Evolutionary conservation across 2,888 invertebrate species (phyloP), one percentile per base, ranked within the genome.

Genomic region (Andrena fulva): DNA sequence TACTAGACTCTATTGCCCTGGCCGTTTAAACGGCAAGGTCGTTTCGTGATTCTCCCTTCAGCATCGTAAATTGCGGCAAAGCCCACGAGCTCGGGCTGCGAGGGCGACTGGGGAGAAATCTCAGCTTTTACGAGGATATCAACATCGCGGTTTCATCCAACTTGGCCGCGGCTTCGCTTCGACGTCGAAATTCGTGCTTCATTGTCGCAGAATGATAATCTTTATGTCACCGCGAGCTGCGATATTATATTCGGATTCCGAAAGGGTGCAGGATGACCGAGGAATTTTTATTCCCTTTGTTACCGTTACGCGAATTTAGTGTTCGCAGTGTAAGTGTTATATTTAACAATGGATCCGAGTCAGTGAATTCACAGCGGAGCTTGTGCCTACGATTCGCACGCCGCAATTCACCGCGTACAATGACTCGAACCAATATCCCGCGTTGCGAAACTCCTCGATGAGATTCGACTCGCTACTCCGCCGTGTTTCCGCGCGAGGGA

Each of bases 1-100:
- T 27, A 59, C 50, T 33, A 29, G 73, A 72, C 59, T 62, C 72
- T 62, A 52, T 48, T 52, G 42, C 62, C 50, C 52, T 42, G 35
- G 50, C 52, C 16, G 27, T 35, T 48, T 73, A 62, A 48, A 48
- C 54, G 63, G 35, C 75, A 78, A 64, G 78, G 68, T 78, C 68
- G 78, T 72, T 62, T 54, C 60, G 64, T 10, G 68, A 50, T 63
- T 42, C 48, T 20, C 5, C 16, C 54, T 0, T 6, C 20, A 10
- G 16, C n/a, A 7, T 79, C 16, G 56, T 50, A 59, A 75, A 63
- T 78, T 33, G 42, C 8, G 42, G 42, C n/a, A 24, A 69, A 59
- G 54, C 16, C 48, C 12, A 64, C 48, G 16, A 59, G 8, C 48
- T 27, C 35, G 1, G 4, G 24, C 27, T 8, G 52, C 16, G 52